Base-by-base conservation (phyloP, 2,113 vertebrate species). In the Mustelus asterias region DNA sequence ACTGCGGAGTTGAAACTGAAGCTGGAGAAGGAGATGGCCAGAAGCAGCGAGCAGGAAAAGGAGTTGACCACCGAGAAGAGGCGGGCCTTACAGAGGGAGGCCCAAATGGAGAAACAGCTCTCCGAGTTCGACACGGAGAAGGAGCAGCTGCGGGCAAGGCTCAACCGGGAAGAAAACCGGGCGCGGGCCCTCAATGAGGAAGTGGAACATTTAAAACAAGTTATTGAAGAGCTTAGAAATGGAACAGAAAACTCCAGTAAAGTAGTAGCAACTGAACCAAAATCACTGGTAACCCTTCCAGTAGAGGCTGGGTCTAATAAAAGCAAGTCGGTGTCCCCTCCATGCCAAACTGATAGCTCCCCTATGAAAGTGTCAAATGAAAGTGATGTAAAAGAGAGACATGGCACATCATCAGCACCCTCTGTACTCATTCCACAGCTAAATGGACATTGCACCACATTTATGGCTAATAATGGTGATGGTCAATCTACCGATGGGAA, bases 41-140 rank as follows among this genome's bases (percentile, higher is more conserved):
- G 97, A 96, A 98, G 96, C 96, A 98, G 98, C 14, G 97, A 97
- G 70, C 97, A 99, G 96, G 98, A 97, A 96, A 98, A 97, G 5
- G 98, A 98, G 94, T 97, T 99, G 96, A 97, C 98, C 0, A 97
- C 97, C 0, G 98, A 99, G 97, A 98, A 96, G 96, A 97, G 97
- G 97, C 96, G 98, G 5, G 97, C 98, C 24, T 96, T 97, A 69
- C 98, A 98, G 96, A 98, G 98, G 0, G 98, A 99, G 97, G 98
- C 98, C 29, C 97, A 97, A 78, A 98, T 98, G 18, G 98, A 99
- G 96, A 98, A 98, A 96, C 98, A 99, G 96, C 96, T 98, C 96
- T 98, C 98, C 0, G 98, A 99, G 97, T 99, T 99, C 60, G 98
- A 99, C 96, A 98, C 98, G 0, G 99, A 99, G 96, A 97, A 98